Evolutionary conservation across 2,113 vertebrate genomes (phyloP).

Genomic region (Turdus rufiventris): DNA sequence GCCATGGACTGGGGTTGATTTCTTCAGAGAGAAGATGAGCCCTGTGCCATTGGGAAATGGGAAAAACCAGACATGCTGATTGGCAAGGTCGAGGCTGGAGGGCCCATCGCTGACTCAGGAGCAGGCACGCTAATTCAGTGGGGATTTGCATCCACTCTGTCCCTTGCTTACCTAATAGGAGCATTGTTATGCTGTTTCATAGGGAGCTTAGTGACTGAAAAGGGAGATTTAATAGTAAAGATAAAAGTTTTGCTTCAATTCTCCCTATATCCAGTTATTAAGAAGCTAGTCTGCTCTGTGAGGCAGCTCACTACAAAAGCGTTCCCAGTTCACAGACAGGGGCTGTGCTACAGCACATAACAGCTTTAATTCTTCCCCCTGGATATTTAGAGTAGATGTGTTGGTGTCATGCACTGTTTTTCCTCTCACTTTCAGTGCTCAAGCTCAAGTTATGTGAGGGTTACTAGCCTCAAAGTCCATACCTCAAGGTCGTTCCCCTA

Average conservation of each 20-base stretch:
- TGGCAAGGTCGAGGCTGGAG: slow-evolving; percentile 52
- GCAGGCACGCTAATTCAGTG: slow-evolving; percentile 3
- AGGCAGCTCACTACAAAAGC: not conserved
- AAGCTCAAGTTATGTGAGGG: not conserved
- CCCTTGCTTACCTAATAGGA: slow-evolving; percentile 61
- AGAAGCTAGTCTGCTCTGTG: slow-evolving; percentile 26
- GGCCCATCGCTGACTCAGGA: slow-evolving; percentile 33
- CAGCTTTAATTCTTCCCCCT: not conserved
- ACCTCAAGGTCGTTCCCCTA: slow-evolving; percentile 42
- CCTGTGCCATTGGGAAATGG: slow-evolving; percentile 25
- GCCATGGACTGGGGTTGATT: not conserved
- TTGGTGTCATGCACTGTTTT: not conserved
- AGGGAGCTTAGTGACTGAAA: slow-evolving; percentile 55
- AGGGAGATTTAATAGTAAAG: slow-evolving; percentile 56
- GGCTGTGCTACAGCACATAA: not conserved
- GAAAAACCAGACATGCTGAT: slow-evolving; percentile 41
- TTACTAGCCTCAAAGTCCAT: not conserved
- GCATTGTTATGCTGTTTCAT: slow-evolving; percentile 48
- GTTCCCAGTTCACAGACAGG: not conserved
- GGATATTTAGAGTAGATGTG: not conserved
- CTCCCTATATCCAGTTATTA: slow-evolving; percentile 10
- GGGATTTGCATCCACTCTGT: slow-evolving; percentile 51
- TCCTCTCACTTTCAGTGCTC: not conserved
- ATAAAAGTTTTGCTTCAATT: slow-evolving; percentile 63
- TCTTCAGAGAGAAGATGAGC: slow-evolving; percentile 6